These are phyloP conservation scores for Ardeotis arabs DNA, from an alignment of 2,113 vertebrate genomes.

Conservation along the genomic window DNA sequence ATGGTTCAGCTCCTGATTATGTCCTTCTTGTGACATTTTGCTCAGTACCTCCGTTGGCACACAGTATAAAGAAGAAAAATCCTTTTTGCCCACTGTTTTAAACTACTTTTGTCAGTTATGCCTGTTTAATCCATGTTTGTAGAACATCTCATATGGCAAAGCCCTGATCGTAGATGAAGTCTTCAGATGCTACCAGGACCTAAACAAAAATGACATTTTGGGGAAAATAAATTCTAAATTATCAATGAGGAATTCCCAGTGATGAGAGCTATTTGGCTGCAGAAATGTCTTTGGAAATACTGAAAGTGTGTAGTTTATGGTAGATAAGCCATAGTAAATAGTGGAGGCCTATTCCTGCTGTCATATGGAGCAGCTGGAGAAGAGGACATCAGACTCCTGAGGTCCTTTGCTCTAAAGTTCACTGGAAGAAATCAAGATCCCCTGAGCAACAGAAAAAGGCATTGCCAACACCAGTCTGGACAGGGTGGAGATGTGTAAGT, in stretches of 20 bases:
- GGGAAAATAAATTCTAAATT: neutral
- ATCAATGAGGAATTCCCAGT: neutral
- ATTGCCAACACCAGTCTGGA: neutral
- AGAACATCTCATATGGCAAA: neutral
- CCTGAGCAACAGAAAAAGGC: neutral
- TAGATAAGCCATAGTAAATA: neutral
- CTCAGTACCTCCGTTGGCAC: neutral
- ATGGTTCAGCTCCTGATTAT: neutral
- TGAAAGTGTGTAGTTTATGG: neutral
- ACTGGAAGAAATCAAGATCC: neutral
- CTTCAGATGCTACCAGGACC: neutral
- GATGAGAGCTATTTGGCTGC: neutral
- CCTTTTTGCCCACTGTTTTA: neutral
- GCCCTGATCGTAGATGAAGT: neutral
- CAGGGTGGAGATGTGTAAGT: neutral
- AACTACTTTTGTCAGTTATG: neutral
- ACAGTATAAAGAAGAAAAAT: neutral
- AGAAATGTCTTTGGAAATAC: neutral
- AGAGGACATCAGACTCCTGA: neutral
- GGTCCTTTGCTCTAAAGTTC: neutral
- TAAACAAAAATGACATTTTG: neutral
- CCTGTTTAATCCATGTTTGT: neutral
- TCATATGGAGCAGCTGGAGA: neutral
- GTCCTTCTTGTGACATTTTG: neutral
- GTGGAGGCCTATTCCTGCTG: neutral